Conservation (phyloP, 2,113 vertebrate species). For the Sturnus vulgaris region DNA sequence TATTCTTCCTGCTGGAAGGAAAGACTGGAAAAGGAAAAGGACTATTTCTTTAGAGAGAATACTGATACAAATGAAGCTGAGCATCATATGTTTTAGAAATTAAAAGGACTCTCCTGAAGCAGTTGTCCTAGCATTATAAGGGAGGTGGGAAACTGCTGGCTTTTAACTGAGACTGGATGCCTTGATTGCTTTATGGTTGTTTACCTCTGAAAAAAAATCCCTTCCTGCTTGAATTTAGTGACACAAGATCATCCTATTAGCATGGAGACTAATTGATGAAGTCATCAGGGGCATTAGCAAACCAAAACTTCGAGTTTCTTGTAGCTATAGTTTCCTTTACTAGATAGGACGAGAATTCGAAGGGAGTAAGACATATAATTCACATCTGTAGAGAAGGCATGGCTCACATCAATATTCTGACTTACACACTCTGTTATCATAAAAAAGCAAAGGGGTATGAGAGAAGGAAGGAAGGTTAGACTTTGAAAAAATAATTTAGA, state of each 20-base stretch:
- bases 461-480: background rate
- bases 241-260: background rate
- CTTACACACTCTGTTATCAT: background rate
- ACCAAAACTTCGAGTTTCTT: background rate
- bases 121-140: background rate
- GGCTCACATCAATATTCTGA: background rate
- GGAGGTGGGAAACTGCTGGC: background rate
- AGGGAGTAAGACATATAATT: background rate
- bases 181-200: background rate
- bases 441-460: background rate
- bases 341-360: accelerated
- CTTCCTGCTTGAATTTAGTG: background rate
- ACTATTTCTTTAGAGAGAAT: background rate
- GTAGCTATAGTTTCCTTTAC: background rate
- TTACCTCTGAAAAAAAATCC: background rate
- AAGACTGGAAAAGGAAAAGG: background rate
- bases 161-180: background rate
- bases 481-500: background rate
- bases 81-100: background rate
- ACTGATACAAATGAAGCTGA: background rate
- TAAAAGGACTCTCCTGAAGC: background rate
- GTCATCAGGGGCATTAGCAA: background rate
- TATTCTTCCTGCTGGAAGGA: background rate
- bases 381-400: background rate
- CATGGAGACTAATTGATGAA: background rate